Conservation (phyloP, 2,113 vertebrate species). For the Dicerorhinus sumatrensis region DNA sequence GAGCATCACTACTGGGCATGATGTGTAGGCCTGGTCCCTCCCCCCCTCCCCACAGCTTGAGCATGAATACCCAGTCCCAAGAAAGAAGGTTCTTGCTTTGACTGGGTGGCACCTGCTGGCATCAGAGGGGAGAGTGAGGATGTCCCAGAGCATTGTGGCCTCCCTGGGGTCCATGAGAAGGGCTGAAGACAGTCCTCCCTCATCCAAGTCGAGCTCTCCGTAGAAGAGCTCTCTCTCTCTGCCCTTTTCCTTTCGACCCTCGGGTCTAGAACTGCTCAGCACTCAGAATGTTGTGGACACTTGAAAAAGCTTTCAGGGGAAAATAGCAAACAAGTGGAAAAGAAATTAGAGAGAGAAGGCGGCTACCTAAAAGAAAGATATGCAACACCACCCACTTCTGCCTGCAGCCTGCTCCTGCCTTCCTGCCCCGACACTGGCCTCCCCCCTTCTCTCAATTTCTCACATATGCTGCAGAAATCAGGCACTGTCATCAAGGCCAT, state of each 20-base stretch:
- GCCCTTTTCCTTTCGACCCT: not conserved
- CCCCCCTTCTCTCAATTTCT: not conserved
- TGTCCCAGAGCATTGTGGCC: not conserved
- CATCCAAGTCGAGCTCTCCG: not conserved
- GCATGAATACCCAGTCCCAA: not conserved
- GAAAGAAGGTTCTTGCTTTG: not conserved
- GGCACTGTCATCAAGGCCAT: slow-evolving; percentile 49
- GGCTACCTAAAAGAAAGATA: not conserved
- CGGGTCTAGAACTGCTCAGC: not conserved
- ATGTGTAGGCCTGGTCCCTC: fast-evolving
- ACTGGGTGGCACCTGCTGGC: not conserved
- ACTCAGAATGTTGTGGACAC: not conserved
- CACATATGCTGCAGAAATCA: slow-evolving; percentile 54
- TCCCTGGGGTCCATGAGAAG: not conserved
- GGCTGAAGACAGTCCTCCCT: not conserved
- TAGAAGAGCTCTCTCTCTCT: not conserved
- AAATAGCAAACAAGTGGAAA: slow-evolving; percentile 7
- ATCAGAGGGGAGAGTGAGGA: no score
- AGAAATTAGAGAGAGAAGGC: not conserved
- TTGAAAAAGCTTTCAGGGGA: not conserved
- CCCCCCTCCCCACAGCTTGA: not conserved
- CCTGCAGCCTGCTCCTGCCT: not conserved
- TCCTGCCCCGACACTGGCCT: not conserved
- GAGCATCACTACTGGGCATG: not conserved
- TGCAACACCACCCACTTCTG: not conserved